A percentile compares a stretch with the other conserved stretches of the same genome.
Evolutionary conservation across 2,113 vertebrate species (phyloP).

Genomic region (Sinocyclocheilus anophthalmus): DNA sequence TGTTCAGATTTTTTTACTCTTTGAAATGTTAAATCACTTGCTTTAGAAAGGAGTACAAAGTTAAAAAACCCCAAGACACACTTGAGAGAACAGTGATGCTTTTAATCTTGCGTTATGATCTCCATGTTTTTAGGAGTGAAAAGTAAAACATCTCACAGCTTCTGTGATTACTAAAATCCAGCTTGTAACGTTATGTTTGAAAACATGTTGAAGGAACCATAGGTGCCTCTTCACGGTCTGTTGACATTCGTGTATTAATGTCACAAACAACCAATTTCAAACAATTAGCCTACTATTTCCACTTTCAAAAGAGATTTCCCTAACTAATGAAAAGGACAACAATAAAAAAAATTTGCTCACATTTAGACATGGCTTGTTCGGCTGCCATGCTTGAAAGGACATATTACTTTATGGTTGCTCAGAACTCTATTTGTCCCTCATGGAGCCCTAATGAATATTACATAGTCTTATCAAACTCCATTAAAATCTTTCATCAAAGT

Average conservation of each 20-base stretch:
- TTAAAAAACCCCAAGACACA: conserved; percentile 6
- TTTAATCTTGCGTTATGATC: conserved; percentile 6
- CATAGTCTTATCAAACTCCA: conserved; percentile 40
- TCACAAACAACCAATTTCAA: background rate
- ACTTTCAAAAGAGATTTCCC: background rate
- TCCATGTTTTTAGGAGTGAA: background rate
- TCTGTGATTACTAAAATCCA: background rate
- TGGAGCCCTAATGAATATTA: conserved; percentile 31
- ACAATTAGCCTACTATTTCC: background rate
- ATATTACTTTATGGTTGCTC: conserved; percentile 9
- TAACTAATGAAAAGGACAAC: conserved; percentile 23
- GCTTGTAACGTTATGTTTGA: background rate
- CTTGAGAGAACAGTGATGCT: background rate
- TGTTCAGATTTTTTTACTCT: background rate
- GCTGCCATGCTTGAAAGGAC: background rate
- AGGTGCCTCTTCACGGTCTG: background rate
- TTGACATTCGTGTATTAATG: background rate
- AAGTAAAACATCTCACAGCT: background rate
- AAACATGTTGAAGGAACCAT: background rate
- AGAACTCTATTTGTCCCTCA: background rate
- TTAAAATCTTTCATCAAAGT: conserved; percentile 35
- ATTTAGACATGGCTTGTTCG: background rate
- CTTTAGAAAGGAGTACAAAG: background rate
- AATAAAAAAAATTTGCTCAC: background rate
- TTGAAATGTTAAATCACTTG: conserved; percentile 10